A percentile compares a stretch with the other conserved stretches of the same genome.
Conservation (phyloP, 2,888 invertebrate species). For the Cacoxenus indagator region DNA sequence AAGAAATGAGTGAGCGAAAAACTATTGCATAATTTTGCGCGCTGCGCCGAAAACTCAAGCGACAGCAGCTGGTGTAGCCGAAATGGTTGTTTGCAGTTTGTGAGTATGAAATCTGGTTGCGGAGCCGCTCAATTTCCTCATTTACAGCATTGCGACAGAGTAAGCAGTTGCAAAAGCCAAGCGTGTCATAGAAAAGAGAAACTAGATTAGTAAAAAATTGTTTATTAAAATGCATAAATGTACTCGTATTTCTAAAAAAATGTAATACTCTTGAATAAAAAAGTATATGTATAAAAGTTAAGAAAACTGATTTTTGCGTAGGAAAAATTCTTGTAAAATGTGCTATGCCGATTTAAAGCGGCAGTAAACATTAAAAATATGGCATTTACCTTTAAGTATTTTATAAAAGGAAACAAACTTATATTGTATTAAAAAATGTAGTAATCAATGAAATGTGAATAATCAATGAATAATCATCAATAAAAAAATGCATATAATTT, state of each 20-base stretch:
- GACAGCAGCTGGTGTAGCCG: conserved; percentile 16
- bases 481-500: not conserved
- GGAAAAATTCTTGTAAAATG: too few species aligned
- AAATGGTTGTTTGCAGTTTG: conserved; percentile 6
- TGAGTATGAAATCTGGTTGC: not conserved
- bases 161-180: conserved; percentile 61
- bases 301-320: conserved; percentile 34
- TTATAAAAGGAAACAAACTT: not conserved
- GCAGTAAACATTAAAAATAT: too few species aligned
- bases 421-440: too few species aligned
- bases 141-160: conserved; percentile 52
- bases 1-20: conserved; percentile 1
- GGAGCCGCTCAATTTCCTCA: conserved; percentile 17
- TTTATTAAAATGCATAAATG: conserved; percentile 37
- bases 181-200: conserved; percentile 68
- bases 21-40: conserved; percentile 57
- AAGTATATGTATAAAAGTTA: not conserved
- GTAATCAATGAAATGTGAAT: too few species aligned
- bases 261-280: not conserved
- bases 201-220: conserved; percentile 66
- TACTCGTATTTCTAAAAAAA: not conserved
- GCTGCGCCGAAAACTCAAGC: conserved; percentile 2
- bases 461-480: too few species aligned
- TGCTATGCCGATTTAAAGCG: too few species aligned
- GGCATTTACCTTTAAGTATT: conserved; percentile 17